phyloP scores from a whole-genome alignment of 2,113 vertebrate species.

The Istiophorus platypterus region DNA sequence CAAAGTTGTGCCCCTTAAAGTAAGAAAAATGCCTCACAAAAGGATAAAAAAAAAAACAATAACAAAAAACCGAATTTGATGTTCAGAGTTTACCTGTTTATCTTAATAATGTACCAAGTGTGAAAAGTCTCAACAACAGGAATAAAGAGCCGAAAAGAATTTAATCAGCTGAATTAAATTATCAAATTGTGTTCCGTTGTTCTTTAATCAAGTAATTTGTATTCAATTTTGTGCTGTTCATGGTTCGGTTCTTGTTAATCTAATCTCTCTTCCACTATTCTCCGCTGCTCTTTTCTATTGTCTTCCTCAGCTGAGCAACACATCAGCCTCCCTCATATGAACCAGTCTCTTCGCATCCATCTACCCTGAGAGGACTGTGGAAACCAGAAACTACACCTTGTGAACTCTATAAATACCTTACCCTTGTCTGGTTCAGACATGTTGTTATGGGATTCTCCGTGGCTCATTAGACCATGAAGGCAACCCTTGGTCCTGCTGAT shows the following conservation, averaged over 20 bases:
- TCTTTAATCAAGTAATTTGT: background rate
- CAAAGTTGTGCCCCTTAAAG: no score
- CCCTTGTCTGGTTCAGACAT: constrained; percentile 2
- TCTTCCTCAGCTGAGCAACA: constrained; percentile 16
- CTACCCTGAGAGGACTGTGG: background rate
- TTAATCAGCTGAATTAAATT: background rate
- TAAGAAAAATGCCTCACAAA: background rate
- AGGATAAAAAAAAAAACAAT: background rate
- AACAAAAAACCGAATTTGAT: no score
- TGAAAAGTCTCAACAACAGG: background rate
- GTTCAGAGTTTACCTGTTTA: background rate
- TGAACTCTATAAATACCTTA: constrained; percentile 1
- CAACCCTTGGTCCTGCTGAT: constrained; percentile 22
- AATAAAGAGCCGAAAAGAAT: background rate
- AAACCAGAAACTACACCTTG: background rate
- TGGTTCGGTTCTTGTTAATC: background rate
- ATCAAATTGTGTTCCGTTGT: no score
- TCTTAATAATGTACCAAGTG: background rate
- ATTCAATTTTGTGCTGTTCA: background rate
- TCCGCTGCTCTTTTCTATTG: background rate
- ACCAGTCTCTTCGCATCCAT: constrained; percentile 10
- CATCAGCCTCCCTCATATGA: constrained; percentile 7
- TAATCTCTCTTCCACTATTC: background rate
- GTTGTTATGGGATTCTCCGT: constrained; percentile 14
- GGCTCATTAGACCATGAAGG: constrained; percentile 13